Conservation (phyloP, 2,113 vertebrate genomes). For the Dolichallabes microphthalmus region DNA sequence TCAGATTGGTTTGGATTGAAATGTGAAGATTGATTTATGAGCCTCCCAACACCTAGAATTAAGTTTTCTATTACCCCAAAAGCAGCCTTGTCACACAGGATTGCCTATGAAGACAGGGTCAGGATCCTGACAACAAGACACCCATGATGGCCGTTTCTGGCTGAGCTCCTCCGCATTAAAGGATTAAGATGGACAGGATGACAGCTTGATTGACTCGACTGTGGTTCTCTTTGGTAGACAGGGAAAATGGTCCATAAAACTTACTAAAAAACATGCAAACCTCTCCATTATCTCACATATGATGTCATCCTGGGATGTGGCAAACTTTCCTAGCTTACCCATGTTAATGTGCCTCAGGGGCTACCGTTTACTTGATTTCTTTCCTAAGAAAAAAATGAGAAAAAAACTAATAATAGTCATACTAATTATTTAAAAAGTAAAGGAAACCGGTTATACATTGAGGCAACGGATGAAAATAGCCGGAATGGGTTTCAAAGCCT, state of each 20-base stretch:
- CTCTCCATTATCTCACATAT: conserved; percentile 1
- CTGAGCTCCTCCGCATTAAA: conserved; percentile 35
- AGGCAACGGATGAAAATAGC: not conserved
- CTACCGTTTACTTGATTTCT: not conserved
- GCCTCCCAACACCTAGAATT: conserved; percentile 16
- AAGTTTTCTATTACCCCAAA: conserved; percentile 46
- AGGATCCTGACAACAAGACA: conserved; percentile 35
- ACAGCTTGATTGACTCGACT: conserved; percentile 16
- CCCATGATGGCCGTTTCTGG: conserved; percentile 26
- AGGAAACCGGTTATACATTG: not conserved
- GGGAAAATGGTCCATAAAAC: not conserved
- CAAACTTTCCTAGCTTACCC: not conserved
- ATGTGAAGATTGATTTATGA: conserved; percentile 55
- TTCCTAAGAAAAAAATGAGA: not conserved
- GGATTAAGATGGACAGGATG: conserved; percentile 38
- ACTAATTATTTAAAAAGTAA: not conserved
- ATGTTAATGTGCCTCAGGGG: conserved; percentile 9
- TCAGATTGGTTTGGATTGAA: conserved; percentile 46
- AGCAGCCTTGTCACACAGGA: conserved; percentile 21
- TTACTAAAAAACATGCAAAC: not conserved
- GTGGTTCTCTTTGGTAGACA: not conserved
- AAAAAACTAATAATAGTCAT: not conserved
- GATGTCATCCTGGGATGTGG: not conserved
- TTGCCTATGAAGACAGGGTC: conserved; percentile 38
- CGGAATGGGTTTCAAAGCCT: not conserved